Base-by-base conservation (phyloP, 1,140 invertebrate species). In the Solenopsis fugax region DNA sequence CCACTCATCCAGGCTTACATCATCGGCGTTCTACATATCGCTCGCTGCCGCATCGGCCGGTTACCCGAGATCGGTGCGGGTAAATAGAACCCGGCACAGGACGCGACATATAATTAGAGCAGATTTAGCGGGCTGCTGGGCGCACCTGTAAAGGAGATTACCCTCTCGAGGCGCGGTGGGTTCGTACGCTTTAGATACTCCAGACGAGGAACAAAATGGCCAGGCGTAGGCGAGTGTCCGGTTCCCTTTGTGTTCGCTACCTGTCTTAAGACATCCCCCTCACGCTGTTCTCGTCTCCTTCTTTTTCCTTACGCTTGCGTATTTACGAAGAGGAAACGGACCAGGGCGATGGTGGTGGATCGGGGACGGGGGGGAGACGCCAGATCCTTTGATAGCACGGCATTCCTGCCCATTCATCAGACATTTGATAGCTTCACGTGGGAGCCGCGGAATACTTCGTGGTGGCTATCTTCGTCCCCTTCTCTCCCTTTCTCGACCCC, bases 391-490 rank as follows among this genome's bases (percentile, higher is more conserved):
- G 94, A 95, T 95, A 95, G 94, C 93, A 92, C 92, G 77, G 87
- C 94, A 95, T 95, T 95, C 94, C 92, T 94, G 92, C 89, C 90
- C 94, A 95, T 95, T 94, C 93, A 92, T 95, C 94, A 95, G 94
- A 95, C 93, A 95, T 95, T 95, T 95, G 94, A 95, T 95, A 95
- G 94, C 92, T 93, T 92, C 91, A 93, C 92, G 93, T 94, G 93
- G 93, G 94, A 94, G 94, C 92, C 88, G 90, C 92, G 91, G 92
- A 93, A 93, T 94, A 93, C 91, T 87, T 91, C 86, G 86, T 87
- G 84, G 87, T 88, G 85, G 91, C 85, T 92, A 92, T 90, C 90
- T 81, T 84, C 12, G 60, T 87, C 60, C 56, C 64, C 60, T 21
- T 64, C 54, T 58, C 73, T 18, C 50, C 29, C 41, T 64, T 29